Percentiles rank a stretch among this genome's conserved stretches.
Evolutionary conservation across 2,113 vertebrate species (phyloP).

Genomic region (Callocephalon fimbriatum): DNA sequence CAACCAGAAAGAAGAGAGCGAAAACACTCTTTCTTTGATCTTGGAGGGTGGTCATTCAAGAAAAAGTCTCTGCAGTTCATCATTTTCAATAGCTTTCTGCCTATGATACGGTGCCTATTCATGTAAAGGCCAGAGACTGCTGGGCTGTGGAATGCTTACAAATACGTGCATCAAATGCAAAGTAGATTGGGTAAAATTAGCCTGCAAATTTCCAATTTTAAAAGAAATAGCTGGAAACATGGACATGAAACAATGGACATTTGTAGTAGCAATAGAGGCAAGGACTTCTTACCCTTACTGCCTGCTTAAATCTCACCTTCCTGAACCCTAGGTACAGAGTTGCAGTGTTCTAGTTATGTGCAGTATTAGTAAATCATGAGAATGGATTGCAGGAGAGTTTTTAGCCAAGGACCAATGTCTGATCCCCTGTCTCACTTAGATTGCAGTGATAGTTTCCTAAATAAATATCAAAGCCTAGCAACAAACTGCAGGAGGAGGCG

Average conservation of each 20-base stretch:
- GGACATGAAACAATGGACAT: neutral
- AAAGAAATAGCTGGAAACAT: neutral
- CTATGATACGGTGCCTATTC: neutral
- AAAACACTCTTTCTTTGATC: constrained; percentile 23
- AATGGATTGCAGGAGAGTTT: neutral
- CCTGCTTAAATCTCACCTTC: neutral
- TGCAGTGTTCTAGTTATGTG: neutral
- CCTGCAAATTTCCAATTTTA: neutral
- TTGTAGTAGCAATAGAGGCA: neutral
- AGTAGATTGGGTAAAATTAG: neutral
- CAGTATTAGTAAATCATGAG: neutral
- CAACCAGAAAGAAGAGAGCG: neutral
- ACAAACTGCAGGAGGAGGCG: neutral
- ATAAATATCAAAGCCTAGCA: neutral
- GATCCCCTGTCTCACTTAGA: neutral
- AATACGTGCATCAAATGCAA: neutral
- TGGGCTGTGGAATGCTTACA: neutral
- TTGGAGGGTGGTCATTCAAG: neutral
- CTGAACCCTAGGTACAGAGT: neutral
- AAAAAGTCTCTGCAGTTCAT: neutral
- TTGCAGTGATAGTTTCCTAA: neutral
- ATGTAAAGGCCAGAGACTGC: neutral
- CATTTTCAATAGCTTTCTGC: neutral
- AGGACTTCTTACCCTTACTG: neutral
- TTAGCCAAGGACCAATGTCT: neutral